Evolutionary conservation across 1,140 invertebrate species (phyloP).

Genomic region (Parapsyche elsis): DNA sequence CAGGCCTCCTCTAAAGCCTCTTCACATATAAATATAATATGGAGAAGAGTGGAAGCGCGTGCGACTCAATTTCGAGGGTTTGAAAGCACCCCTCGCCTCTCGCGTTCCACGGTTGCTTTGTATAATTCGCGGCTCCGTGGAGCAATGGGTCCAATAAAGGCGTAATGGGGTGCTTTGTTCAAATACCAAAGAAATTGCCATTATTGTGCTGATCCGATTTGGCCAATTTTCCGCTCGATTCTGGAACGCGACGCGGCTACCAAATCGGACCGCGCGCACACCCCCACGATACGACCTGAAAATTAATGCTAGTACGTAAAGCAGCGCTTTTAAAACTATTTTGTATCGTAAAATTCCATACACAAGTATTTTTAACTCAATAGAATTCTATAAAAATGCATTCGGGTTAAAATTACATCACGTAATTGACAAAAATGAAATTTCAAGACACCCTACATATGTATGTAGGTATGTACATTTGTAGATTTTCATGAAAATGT

Average conservation of each 20-base stretch:
- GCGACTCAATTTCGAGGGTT: neutral
- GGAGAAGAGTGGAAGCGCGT: neutral
- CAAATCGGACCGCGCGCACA: too few relatives aligned
- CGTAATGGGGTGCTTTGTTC: slow-evolving; percentile 29
- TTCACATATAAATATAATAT: neutral
- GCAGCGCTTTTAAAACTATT: too few relatives aligned
- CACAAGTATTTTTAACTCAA: too few relatives aligned
- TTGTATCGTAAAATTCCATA: too few relatives aligned
- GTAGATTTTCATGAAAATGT: too few relatives aligned
- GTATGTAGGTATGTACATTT: too few relatives aligned
- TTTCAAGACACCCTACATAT: too few relatives aligned
- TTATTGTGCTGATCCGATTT: slow-evolving; percentile 32
- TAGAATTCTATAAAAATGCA: too few relatives aligned
- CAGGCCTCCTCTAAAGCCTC: neutral
- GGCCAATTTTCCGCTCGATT: slow-evolving; percentile 31
- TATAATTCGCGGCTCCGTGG: neutral
- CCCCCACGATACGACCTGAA: neutral
- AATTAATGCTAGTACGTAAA: neutral
- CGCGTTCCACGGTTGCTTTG: neutral
- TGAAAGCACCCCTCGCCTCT: neutral
- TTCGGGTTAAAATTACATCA: too few relatives aligned
- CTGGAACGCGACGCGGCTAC: slow-evolving; percentile 1
- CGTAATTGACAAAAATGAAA: too few relatives aligned
- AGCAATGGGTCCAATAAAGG: slow-evolving; percentile 22
- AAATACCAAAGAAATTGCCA: slow-evolving; percentile 39